Conservation (phyloP, 2,113 vertebrate species). For the Corvus moneduloides region DNA sequence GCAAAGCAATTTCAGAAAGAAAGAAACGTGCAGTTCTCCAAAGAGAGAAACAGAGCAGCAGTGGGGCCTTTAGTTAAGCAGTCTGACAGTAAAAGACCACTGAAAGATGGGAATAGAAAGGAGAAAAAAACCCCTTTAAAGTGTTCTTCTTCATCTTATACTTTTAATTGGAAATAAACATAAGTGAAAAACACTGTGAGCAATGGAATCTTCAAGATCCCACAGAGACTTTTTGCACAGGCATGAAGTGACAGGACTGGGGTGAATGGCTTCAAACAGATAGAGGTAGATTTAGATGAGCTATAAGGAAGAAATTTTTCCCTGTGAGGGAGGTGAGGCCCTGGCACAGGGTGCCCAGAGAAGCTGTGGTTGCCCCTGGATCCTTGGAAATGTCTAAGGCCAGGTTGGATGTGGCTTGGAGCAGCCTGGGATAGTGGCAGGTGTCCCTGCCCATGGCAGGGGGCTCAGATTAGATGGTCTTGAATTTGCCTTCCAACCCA, state of each 20-base stretch:
- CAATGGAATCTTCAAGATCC: background rate
- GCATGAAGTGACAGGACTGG: too few species aligned
- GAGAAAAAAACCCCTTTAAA: rapidly evolving
- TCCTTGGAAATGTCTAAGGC: background rate
- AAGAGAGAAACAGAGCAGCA: background rate
- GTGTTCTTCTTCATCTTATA: rapidly evolving
- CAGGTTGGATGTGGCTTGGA: rapidly evolving
- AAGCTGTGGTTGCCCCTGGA: background rate
- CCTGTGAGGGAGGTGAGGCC: rapidly evolving
- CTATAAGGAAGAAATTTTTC: rapidly evolving
- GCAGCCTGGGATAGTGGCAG: rapidly evolving
- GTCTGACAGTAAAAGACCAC: background rate
- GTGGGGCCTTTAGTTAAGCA: background rate
- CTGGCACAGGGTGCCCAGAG: background rate
- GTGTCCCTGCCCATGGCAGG: background rate
- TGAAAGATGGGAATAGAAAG: background rate
- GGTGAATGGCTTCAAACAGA: background rate
- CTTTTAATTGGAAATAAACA: background rate
- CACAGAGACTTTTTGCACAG: background rate
- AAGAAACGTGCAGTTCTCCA: background rate
- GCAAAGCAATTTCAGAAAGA: background rate
- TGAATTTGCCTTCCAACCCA: background rate
- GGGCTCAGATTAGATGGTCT: too few species aligned
- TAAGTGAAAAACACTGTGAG: background rate
- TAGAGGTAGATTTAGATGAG: background rate